Conservation (phyloP, 30 jellyfish, hydroid and myxozoan species). For the Morbakka virulenta region DNA sequence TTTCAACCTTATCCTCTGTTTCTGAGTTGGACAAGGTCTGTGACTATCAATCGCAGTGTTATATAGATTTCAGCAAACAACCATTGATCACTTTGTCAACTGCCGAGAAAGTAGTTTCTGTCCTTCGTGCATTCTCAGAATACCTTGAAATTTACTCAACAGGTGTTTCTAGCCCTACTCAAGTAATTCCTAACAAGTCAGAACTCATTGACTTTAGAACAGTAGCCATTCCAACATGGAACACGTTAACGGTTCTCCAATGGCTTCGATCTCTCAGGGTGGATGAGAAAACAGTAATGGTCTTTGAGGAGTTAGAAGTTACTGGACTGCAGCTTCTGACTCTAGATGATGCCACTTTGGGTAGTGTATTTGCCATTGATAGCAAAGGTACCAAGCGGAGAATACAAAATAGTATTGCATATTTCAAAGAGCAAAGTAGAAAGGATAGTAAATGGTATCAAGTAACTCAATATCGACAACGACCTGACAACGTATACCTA, state of each 20-base stretch:
- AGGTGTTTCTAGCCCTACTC: not conserved
- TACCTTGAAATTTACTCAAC: not conserved
- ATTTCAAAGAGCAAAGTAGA: constrained; percentile 19
- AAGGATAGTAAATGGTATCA: constrained; percentile 46
- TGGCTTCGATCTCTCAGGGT: constrained; percentile 44
- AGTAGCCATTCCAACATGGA: constrained; percentile 44
- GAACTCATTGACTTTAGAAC: not conserved
- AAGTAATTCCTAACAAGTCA: not conserved
- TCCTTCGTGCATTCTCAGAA: not conserved
- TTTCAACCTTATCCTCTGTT: not conserved
- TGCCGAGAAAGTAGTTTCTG: not conserved
- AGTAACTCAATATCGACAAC: not conserved
- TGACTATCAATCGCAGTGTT: not conserved
- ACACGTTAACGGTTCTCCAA: constrained; percentile 37
- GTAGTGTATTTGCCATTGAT: constrained; percentile 49
- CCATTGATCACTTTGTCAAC: not conserved
- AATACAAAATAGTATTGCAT: constrained; percentile 16
- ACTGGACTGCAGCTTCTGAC: constrained; percentile 40
- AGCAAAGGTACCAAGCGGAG: constrained; percentile 48
- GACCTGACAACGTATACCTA: constrained; percentile 27
- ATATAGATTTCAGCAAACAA: not conserved
- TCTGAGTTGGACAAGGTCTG: not conserved
- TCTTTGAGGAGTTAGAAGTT: constrained; percentile 63
- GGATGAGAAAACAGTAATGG: constrained; percentile 34
- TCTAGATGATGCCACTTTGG: constrained; percentile 22